These are phyloP conservation scores for Bryconaethiops microstoma DNA, from an alignment of 2,797 vertebrate genomes.

Conservation along the genomic window DNA sequence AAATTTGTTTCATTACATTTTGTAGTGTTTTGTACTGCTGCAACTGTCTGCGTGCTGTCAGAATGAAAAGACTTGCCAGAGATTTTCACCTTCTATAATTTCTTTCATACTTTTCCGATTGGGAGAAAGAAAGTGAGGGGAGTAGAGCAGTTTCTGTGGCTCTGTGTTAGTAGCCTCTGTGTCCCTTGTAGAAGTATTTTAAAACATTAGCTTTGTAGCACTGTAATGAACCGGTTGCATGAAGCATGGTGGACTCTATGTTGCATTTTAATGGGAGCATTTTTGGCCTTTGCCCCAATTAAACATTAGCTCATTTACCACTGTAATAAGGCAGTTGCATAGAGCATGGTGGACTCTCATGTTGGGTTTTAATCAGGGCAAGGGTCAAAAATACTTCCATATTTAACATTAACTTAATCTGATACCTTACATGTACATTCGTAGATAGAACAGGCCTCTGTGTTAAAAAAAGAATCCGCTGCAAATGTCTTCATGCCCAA, in stretches of 20 bases:
- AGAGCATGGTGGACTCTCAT: slow-evolving; percentile 1
- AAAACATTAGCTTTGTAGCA: slow-evolving; percentile 25
- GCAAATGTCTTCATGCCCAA: background rate
- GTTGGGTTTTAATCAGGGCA: background rate
- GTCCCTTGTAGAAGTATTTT: slow-evolving; percentile 30
- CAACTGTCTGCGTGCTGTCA: slow-evolving; percentile 47
- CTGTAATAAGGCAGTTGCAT: too few species aligned
- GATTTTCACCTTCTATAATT: slow-evolving; percentile 44
- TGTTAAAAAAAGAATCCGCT: background rate
- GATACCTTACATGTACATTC: background rate
- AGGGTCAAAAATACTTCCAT: background rate
- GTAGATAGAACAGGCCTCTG: background rate
- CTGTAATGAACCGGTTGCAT: slow-evolving; percentile 14
- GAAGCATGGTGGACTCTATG: too few species aligned
- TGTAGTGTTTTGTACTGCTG: too few species aligned
- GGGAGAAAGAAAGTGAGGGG: slow-evolving; percentile 18
- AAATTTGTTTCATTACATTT: too few species aligned
- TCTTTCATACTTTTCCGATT: slow-evolving; percentile 43
- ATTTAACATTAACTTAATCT: background rate
- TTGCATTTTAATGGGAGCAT: too few species aligned
- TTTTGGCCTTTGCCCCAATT: too few species aligned
- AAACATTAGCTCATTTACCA: too few species aligned
- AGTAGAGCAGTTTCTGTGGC: slow-evolving; percentile 33
- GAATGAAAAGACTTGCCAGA: slow-evolving; percentile 32
- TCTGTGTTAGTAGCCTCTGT: slow-evolving; percentile 43